Percentiles rank a stretch among this genome's conserved stretches.
These are phyloP conservation scores for Oceanodroma tethys DNA, from an alignment of 2,113 vertebrate species.

Conservation along the genomic window DNA sequence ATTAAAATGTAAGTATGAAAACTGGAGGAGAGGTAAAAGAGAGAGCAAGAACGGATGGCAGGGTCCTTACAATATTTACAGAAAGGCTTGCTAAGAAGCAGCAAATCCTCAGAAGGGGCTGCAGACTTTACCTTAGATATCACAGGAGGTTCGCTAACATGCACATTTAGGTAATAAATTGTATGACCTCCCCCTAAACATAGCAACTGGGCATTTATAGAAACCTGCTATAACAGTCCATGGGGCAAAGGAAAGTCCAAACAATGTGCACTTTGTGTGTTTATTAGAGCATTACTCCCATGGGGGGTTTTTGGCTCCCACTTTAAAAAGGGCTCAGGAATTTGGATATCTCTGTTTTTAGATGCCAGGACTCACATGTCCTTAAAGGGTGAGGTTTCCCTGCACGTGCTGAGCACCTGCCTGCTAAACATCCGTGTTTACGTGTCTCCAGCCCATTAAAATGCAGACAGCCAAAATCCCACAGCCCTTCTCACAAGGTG, in stretches of 20 bases:
- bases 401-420: background rate
- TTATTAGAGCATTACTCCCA: background rate
- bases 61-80: background rate
- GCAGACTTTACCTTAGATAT: background rate
- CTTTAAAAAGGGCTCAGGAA: background rate
- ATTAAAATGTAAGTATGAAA: background rate
- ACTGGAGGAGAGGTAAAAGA: background rate
- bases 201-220: background rate
- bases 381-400: background rate
- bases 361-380: background rate
- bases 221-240: background rate
- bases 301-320: background rate
- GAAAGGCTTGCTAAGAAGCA: background rate
- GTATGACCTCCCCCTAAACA: background rate
- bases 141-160: background rate
- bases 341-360: background rate
- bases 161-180: background rate
- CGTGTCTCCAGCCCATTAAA: background rate
- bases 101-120: background rate
- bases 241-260: background rate
- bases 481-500: background rate
- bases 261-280: background rate
- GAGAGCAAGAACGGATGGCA: background rate
- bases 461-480: background rate
- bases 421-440: background rate